A percentile compares a stretch with the other conserved stretches of the same genome.
Conservation (phyloP, 1,140 invertebrate genomes). For the Drosophila tsacasi region DNA sequence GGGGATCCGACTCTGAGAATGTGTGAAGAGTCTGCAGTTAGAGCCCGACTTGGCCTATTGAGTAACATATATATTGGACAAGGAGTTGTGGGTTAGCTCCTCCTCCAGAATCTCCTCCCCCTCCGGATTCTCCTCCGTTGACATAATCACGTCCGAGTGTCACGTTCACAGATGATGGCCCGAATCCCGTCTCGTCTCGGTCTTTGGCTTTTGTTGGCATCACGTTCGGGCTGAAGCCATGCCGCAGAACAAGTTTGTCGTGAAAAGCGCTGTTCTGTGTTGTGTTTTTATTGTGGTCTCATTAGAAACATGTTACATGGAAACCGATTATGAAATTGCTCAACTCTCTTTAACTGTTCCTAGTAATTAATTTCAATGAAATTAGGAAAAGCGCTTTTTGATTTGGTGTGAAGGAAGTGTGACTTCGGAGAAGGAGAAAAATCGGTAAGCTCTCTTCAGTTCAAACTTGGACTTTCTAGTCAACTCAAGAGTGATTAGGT, state of each 20-base stretch:
- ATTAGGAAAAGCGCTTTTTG: constrained; percentile 28
- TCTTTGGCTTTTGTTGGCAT: constrained; percentile 71
- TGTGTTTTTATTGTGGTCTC: constrained; percentile 55
- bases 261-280: constrained; percentile 27
- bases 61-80: constrained; percentile 52
- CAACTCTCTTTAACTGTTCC: constrained; percentile 66
- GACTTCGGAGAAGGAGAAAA: not conserved
- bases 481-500: constrained; percentile 4
- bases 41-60: constrained; percentile 70
- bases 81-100: constrained; percentile 2
- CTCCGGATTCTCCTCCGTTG: constrained; percentile 52
- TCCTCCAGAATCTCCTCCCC: constrained; percentile 3
- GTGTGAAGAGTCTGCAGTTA: constrained; percentile 62
- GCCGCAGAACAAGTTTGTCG: constrained; percentile 67
- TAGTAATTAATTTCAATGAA: constrained; percentile 69
- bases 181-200: constrained; percentile 37
- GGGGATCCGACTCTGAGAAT: constrained; percentile 20
- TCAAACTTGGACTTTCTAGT: constrained; percentile 11
- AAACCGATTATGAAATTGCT: constrained; percentile 72
- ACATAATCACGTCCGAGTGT: constrained; percentile 81
- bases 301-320: constrained; percentile 80
- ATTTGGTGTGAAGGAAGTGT: constrained; percentile 28
- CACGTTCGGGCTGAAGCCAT: constrained; percentile 60
- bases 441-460: not conserved
- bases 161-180: constrained; percentile 66